A percentile compares a stretch with the other conserved stretches of the same genome.
phyloP scores from a whole-genome alignment of 2,113 vertebrate species.

The Cochlearius cochlearius region DNA sequence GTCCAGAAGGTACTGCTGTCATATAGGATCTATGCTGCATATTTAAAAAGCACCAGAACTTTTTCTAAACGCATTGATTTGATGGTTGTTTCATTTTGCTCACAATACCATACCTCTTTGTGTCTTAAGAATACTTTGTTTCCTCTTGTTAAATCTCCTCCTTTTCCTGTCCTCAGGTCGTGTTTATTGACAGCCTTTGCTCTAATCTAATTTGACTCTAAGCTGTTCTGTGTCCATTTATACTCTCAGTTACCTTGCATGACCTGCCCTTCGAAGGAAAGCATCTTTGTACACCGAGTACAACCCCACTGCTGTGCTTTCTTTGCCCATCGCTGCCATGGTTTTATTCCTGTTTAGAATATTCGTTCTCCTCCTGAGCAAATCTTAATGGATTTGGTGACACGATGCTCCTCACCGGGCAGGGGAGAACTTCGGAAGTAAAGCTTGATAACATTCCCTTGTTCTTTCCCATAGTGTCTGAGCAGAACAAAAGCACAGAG shows the following conservation, averaged over 20 bases:
- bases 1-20: neutral
- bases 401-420: neutral
- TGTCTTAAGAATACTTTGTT: neutral
- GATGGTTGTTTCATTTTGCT: neutral
- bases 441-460: neutral
- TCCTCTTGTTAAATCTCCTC: neutral
- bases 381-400: neutral
- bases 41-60: neutral
- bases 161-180: neutral
- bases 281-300: neutral
- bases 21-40: neutral
- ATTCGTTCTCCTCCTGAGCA: neutral
- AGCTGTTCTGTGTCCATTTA: neutral
- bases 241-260: neutral
- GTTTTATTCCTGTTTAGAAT: neutral
- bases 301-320: neutral
- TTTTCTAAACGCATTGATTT: neutral
- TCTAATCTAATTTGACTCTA: neutral
- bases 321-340: neutral
- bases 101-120: neutral
- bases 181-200: neutral
- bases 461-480: neutral
- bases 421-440: neutral
- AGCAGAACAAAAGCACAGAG: neutral
- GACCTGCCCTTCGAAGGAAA: neutral